A percentile compares a stretch with the other conserved stretches of the same genome.
Evolutionary conservation across 2,797 vertebrate species (phyloP).

Genomic region (Amblyopsis hoosieri): DNA sequence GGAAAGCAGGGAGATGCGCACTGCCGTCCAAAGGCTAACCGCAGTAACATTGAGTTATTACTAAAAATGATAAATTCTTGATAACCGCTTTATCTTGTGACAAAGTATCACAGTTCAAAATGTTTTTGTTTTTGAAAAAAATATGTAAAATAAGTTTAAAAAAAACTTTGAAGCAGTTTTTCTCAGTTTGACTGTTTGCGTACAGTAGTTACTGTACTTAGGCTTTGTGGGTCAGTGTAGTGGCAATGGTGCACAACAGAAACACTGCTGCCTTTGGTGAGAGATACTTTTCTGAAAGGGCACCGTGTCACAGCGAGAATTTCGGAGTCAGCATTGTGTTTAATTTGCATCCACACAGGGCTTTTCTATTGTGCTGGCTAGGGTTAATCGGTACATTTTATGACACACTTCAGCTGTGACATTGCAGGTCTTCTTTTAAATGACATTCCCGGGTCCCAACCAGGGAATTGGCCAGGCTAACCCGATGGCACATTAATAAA

Average conservation of each 20-base stretch:
- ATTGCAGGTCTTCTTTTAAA: slow-evolving; percentile 38
- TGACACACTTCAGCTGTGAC: neutral
- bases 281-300: too few relatives aligned
- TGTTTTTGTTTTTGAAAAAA: too few relatives aligned
- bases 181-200: too few relatives aligned
- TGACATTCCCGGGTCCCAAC: neutral
- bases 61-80: too few relatives aligned
- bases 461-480: too few relatives aligned
- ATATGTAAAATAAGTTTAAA: too few relatives aligned
- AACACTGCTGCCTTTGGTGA: neutral
- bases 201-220: slow-evolving; percentile 16
- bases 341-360: slow-evolving; percentile 31
- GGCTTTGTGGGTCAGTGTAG: slow-evolving; percentile 20
- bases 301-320: slow-evolving; percentile 4
- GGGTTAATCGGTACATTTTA: slow-evolving; percentile 10
- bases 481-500: too few relatives aligned
- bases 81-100: too few relatives aligned
- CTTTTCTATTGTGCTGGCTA: slow-evolving; percentile 29
- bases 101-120: too few relatives aligned
- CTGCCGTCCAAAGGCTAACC: neutral
- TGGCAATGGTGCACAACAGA: slow-evolving; percentile 11
- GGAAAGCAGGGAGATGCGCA: slow-evolving; percentile 6
- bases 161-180: too few relatives aligned
- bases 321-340: neutral
- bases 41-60: too few relatives aligned